Base-by-base conservation (phyloP, 2,797 vertebrate genomes). In the Aldrovandia affinis region DNA sequence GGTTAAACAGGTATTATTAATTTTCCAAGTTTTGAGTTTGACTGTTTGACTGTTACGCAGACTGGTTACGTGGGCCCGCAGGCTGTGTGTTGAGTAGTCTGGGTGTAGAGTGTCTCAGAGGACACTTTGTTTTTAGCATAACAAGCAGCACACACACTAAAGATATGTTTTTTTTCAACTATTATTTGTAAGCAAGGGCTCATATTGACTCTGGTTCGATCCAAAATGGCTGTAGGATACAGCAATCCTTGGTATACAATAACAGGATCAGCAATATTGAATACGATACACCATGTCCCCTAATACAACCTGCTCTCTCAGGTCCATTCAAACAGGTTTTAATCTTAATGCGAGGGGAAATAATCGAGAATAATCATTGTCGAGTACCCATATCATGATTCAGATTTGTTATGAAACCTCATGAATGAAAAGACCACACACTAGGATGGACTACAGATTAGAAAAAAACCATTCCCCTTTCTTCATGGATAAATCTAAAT, bases 91-190 rank as follows among this genome's bases (percentile, higher is more conserved):
- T 44, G 73, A 77, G 73, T 77, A 77, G 73, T 28, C 73, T 44
- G 70, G 70, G 22, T 75, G 44, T 44, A 44, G 36, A 73, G 18
- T 6, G 70, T 25, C 70, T 39, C 70, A 44, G 70, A 75, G 39
- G 22, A 33, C 22, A n/a, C 73, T 77, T 22, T 77, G 73, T 44
- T 77, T 77, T 47, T 28, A 55, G 82, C 39, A 39, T 83, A 83
- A 81, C 59, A 80, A 87, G 85, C 86, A 73, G 81, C 77, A 47
- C 25, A 50, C 85, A 84, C 70, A 85, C 84, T 79, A 84, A 84
- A 84, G 77, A 86, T 78, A 85, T n/a, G n/a, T n/a, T n/a, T n/a
- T n/a, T n/a, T n/a, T 86, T 87, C 85, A 86, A 83, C 84, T 87
- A 86, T 85, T 84, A 84, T 70, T 86, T 80, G 84, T 85, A 86